These are phyloP conservation scores for Arvicanthis niloticus DNA, from an alignment of 2,113 vertebrate genomes.

Conservation along the genomic window DNA sequence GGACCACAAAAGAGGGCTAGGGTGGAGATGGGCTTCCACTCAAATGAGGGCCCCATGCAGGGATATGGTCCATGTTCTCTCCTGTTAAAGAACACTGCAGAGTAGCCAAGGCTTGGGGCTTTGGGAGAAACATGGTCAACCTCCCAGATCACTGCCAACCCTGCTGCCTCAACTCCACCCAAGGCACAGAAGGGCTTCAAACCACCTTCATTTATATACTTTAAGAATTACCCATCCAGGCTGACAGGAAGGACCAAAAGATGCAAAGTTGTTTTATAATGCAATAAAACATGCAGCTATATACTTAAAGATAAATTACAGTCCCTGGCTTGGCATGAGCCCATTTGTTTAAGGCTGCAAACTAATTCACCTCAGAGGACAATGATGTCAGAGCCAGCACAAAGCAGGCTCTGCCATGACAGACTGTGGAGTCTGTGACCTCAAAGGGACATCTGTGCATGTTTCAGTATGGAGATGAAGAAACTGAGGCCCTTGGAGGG, in stretches of 20 bases:
- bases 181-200: background rate
- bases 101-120: accelerated
- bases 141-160: background rate
- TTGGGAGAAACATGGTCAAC: background rate
- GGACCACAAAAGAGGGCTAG: background rate
- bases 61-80: background rate
- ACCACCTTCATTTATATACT: background rate
- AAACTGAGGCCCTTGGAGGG: background rate
- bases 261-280: background rate
- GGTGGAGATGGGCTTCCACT: background rate
- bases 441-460: accelerated
- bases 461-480: too few species aligned
- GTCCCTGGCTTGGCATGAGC: background rate
- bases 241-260: background rate
- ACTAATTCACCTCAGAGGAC: background rate
- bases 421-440: background rate
- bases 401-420: background rate
- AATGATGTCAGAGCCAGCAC: accelerated
- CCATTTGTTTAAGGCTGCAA: background rate
- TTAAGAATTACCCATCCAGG: background rate
- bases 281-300: background rate
- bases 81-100: background rate
- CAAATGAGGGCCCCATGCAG: too few species aligned
- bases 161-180: background rate
- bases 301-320: accelerated